phyloP scores from a whole-genome alignment of 1,140 invertebrate species.

The Bombus terrestris region DNA sequence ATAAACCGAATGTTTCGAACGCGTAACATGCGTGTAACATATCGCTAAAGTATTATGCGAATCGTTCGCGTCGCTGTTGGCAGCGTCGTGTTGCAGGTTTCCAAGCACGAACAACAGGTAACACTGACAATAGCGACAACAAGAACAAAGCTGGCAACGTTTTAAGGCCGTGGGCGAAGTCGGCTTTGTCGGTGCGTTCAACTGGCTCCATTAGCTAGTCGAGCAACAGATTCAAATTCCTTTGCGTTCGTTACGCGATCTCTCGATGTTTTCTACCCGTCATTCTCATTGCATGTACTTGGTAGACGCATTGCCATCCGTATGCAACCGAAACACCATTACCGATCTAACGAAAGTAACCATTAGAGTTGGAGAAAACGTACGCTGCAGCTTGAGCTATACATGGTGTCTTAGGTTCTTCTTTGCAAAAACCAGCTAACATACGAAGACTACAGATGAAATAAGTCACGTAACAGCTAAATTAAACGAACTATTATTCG shows the following conservation, averaged over 20 bases:
- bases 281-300: neutral
- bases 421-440: no score
- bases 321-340: neutral
- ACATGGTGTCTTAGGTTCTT: neutral
- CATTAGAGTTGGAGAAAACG: slow-evolving; percentile 12
- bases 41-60: neutral
- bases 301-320: neutral
- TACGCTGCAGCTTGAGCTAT: neutral
- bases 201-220: neutral
- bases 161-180: neutral
- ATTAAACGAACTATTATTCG: no score
- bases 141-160: neutral
- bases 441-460: no score
- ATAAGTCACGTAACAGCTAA: no score
- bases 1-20: neutral
- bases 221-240: slow-evolving; percentile 1
- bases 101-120: neutral
- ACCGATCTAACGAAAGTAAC: slow-evolving; percentile 29
- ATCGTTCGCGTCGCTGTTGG: neutral
- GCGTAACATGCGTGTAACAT: neutral
- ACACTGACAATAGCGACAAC: neutral
- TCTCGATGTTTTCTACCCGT: neutral
- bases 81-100: neutral
- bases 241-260: neutral
- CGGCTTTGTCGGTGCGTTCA: slow-evolving; percentile 8